These are phyloP conservation scores for Ephestia elutella DNA, from an alignment of 1,140 invertebrate species.

Conservation along the genomic window DNA sequence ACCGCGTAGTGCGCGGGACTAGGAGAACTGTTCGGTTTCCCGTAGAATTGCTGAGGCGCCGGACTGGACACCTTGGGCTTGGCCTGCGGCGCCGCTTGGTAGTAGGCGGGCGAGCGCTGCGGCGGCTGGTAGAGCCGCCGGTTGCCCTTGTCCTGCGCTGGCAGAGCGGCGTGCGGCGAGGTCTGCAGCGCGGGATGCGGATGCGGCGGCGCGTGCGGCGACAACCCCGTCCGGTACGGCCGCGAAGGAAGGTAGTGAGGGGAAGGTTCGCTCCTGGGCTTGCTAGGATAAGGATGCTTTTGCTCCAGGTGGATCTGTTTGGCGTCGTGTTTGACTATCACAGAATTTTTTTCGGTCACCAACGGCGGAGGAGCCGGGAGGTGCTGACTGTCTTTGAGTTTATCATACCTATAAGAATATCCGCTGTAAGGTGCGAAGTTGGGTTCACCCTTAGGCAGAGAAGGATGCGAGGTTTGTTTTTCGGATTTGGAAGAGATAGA, in stretches of 20 bases:
- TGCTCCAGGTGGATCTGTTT: slow-evolving; percentile 76
- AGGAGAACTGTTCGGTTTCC: slow-evolving; percentile 79
- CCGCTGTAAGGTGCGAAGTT: slow-evolving; percentile 82
- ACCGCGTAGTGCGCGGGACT: slow-evolving; percentile 77
- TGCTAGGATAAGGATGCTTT: slow-evolving; percentile 79
- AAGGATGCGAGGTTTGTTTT: slow-evolving; percentile 74
- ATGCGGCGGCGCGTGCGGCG: slow-evolving; percentile 68
- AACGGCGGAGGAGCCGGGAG: slow-evolving; percentile 77
- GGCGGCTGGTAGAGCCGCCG: slow-evolving; percentile 83
- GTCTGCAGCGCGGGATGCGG: slow-evolving; percentile 74
- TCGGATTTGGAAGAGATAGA: slow-evolving; percentile 71
- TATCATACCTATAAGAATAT: slow-evolving; percentile 59
- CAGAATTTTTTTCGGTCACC: slow-evolving; percentile 82
- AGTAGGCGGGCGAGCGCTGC: slow-evolving; percentile 79
- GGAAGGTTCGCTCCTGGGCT: slow-evolving; percentile 76
- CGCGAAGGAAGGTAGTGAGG: slow-evolving; percentile 77
- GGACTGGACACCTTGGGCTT: slow-evolving; percentile 87
- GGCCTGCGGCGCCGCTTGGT: slow-evolving; percentile 73
- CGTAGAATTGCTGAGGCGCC: slow-evolving; percentile 85
- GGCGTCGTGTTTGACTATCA: slow-evolving; percentile 85
- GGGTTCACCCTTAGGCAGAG: slow-evolving; percentile 82
- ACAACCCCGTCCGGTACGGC: slow-evolving; percentile 76
- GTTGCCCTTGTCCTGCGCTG: slow-evolving; percentile 77
- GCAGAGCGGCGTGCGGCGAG: slow-evolving; percentile 72
- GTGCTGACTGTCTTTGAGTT: slow-evolving; percentile 72